These are phyloP conservation scores for Glomeris marginata DNA, from an alignment of 2,888 invertebrate species.

Conservation along the genomic window DNA sequence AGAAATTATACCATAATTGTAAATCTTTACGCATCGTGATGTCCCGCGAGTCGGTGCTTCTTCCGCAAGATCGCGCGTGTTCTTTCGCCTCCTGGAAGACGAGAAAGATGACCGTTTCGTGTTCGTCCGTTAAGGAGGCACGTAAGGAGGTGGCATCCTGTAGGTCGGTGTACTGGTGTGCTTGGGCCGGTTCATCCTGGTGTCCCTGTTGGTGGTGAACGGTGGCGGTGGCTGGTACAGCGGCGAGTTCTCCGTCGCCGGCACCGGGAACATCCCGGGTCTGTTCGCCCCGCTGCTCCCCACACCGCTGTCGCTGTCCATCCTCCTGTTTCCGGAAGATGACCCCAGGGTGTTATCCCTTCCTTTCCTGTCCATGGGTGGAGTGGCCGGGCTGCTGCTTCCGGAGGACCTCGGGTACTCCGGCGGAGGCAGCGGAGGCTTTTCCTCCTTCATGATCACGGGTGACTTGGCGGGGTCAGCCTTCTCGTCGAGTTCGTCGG, in stretches of 20 bases:
- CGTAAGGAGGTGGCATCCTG: slow-evolving; percentile 90
- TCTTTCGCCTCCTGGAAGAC: too few relatives aligned
- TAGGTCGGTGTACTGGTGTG: slow-evolving; percentile 61
- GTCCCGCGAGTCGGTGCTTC: too few relatives aligned
- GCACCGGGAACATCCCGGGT: slow-evolving; percentile 5
- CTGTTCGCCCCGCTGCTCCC: slow-evolving; percentile 34
- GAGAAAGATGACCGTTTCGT: too few relatives aligned
- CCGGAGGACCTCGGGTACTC: slow-evolving; percentile 46
- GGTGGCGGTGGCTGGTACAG: slow-evolving; percentile 86
- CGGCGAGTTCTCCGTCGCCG: slow-evolving; percentile 36
- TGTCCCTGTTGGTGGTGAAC: slow-evolving; percentile 56
- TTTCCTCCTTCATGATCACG: slow-evolving; percentile 86
- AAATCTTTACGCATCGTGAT: too few relatives aligned
- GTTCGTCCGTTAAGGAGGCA: slow-evolving; percentile 63
- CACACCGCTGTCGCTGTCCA: too few relatives aligned
- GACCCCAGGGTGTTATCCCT: slow-evolving; percentile 14
- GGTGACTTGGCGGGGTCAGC: slow-evolving; percentile 71
- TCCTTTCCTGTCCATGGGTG: slow-evolving; percentile 18
- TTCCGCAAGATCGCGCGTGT: too few relatives aligned
- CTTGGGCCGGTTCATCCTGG: slow-evolving; percentile 50
- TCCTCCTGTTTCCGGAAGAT: background rate
- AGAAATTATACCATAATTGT: too few relatives aligned
- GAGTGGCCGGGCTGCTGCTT: slow-evolving; percentile 31
- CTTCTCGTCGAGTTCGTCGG: slow-evolving; percentile 85
- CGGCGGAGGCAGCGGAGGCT: slow-evolving; percentile 77